Conservation (phyloP, 2,113 vertebrate genomes). For the Alethe castanea region DNA sequence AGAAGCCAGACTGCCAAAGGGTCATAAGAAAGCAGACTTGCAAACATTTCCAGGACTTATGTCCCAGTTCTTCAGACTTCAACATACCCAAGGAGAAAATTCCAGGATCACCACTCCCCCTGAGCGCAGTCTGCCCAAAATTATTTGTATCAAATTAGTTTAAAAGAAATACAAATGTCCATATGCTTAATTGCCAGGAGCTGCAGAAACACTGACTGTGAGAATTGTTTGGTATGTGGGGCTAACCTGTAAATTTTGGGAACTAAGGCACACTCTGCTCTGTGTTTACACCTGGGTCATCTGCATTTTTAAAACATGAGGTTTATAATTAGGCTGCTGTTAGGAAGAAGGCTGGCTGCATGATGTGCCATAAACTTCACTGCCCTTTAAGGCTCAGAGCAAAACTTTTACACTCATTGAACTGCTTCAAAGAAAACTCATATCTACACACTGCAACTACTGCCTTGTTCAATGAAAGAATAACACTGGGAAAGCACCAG, state of each 20-base stretch:
- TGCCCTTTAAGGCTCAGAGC: background rate
- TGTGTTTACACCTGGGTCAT: background rate
- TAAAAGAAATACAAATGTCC: background rate
- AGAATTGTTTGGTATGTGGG: background rate
- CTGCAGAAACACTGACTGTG: background rate
- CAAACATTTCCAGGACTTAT: background rate
- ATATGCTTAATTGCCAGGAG: background rate
- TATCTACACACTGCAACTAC: background rate
- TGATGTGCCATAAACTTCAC: background rate
- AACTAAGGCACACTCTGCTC: background rate
- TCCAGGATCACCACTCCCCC: background rate
- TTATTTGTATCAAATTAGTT: background rate
- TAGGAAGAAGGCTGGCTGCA: background rate
- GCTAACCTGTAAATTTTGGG: background rate
- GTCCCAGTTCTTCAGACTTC: background rate
- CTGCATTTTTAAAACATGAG: background rate
- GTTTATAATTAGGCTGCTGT: background rate
- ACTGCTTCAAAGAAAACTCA: background rate
- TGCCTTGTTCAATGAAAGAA: background rate
- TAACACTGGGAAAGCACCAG: background rate
- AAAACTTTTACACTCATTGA: background rate
- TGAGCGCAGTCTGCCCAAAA: background rate
- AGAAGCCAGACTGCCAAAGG: background rate
- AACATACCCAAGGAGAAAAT: background rate
- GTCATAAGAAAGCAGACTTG: background rate